Evolutionary conservation across 2,113 vertebrate genomes (phyloP).

Genomic region (Megalops atlanticus): DNA sequence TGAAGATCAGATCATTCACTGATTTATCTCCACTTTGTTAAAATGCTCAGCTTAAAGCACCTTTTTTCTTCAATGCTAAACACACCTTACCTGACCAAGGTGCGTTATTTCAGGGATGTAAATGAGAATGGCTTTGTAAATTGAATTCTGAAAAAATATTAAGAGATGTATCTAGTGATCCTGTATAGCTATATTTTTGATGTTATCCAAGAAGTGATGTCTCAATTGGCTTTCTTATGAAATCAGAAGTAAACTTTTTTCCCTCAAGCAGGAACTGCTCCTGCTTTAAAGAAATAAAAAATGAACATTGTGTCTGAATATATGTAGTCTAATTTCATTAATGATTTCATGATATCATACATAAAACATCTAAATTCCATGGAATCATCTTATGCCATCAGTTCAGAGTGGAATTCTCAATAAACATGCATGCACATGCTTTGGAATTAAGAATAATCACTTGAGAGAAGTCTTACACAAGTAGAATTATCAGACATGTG

Average conservation of each 20-base stretch:
- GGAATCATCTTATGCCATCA: no score
- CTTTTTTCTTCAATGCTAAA: neutral
- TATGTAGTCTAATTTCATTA: no score
- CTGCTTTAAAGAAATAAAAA: no score
- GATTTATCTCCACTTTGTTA: neutral
- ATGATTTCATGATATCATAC: no score
- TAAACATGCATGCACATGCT: neutral
- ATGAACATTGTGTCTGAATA: no score
- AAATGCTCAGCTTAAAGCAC: neutral
- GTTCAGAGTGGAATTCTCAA: neutral
- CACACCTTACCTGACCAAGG: no score
- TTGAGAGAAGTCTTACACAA: neutral
- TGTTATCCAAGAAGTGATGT: no score
- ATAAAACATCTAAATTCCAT: no score
- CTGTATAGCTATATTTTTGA: neutral
- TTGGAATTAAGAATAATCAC: neutral
- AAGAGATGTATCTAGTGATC: neutral
- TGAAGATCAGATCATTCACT: neutral
- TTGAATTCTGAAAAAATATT: neutral
- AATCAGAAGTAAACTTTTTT: no score
- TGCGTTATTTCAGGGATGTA: neutral
- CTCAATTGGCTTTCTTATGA: no score
- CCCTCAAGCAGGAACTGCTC: no score
- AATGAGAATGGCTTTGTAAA: neutral
- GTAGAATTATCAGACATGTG: neutral